A percentile compares a stretch with the other conserved stretches of the same genome.
These are phyloP conservation scores for Lacerta bilineata DNA, from an alignment of 2,797 vertebrate species.

Conservation along the genomic window DNA sequence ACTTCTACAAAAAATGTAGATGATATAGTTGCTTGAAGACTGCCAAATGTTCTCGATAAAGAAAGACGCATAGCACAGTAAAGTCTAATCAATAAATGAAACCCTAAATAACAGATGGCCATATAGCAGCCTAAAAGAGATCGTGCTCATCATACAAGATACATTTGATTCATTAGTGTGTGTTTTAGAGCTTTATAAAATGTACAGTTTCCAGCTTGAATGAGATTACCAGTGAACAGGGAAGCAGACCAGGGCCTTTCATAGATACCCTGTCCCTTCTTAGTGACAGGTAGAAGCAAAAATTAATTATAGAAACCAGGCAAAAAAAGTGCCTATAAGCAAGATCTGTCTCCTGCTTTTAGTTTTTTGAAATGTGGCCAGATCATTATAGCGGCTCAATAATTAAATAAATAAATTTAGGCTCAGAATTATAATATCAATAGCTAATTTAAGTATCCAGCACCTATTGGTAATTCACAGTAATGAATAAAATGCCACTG, in stretches of 20 bases:
- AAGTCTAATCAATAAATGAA: conserved; percentile 46
- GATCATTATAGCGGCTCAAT: background rate
- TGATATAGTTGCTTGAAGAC: background rate
- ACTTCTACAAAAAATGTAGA: background rate
- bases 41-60: conserved; percentile 36
- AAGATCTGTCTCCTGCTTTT: background rate
- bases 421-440: background rate
- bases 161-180: conserved; percentile 38
- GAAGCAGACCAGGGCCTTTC: background rate
- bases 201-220: conserved; percentile 37
- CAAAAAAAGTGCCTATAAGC: conserved; percentile 3
- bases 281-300: background rate
- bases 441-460: background rate
- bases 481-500: background rate
- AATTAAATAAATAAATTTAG: background rate
- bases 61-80: conserved; percentile 49
- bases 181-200: conserved; percentile 28
- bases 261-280: background rate
- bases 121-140: conserved; percentile 47
- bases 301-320: conserved; percentile 1
- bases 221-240: background rate
- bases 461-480: background rate
- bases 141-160: conserved; percentile 14
- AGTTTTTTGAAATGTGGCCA: background rate
- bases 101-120: conserved; percentile 49